phyloP scores from a whole-genome alignment of 2,113 vertebrate genomes.

The Neolamprologus sp. region DNA sequence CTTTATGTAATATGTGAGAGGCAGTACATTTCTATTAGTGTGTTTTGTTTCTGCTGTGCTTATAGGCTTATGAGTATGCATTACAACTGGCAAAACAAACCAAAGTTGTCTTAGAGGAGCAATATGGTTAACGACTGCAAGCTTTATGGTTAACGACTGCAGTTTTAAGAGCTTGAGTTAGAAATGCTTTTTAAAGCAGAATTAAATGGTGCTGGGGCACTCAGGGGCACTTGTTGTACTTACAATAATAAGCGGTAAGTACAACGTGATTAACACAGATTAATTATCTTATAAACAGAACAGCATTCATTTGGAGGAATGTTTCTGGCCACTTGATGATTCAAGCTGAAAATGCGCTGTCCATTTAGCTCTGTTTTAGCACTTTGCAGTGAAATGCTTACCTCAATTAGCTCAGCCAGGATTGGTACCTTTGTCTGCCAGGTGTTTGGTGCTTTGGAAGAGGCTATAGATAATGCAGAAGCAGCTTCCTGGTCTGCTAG shows the following conservation, averaged over 20 bases:
- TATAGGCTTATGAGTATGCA: neutral
- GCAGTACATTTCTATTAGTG: neutral
- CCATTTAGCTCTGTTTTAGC: neutral
- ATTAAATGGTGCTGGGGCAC: neutral
- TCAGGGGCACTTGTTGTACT: neutral
- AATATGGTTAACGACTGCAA: neutral
- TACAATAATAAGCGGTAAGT: neutral
- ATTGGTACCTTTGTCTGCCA: neutral
- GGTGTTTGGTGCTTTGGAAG: neutral
- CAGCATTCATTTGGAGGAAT: neutral
- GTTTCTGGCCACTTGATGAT: neutral
- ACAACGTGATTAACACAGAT: neutral
- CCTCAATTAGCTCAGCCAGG: neutral
- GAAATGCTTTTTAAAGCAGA: neutral
- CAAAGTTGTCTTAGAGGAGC: neutral
- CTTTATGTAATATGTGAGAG: slow-evolving; percentile 39
- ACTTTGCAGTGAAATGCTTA: neutral
- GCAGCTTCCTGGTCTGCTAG: neutral
- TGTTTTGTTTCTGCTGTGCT: neutral
- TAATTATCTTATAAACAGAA: neutral
- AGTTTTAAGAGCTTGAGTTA: neutral
- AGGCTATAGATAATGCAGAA: neutral
- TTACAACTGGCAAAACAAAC: neutral
- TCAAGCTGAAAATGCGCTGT: neutral
- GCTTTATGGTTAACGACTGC: neutral